phyloP scores from a whole-genome alignment of 2,888 invertebrate genomes.

The Drosophila mimica region DNA sequence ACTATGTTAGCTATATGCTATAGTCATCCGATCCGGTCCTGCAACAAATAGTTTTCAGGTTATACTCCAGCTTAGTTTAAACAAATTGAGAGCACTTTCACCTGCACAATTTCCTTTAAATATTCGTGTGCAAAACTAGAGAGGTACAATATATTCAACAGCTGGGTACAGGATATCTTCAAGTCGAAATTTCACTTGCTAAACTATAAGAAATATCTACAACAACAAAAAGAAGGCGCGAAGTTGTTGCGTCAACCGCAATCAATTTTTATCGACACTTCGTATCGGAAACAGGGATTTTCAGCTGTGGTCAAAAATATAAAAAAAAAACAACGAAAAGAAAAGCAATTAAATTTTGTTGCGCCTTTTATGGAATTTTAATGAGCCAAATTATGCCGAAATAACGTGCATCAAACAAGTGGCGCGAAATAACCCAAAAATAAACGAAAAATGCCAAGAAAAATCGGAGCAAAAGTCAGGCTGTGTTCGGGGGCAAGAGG shows the following conservation, averaged over 20 bases:
- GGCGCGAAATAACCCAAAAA: conserved; percentile 17
- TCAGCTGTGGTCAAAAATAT: conserved; percentile 2
- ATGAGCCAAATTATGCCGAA: conserved; percentile 68
- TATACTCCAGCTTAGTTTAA: not conserved
- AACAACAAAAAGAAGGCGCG: not conserved
- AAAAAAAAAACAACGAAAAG: not conserved
- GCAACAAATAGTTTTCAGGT: not conserved
- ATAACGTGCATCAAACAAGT: conserved; percentile 49
- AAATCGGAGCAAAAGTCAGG: conserved; percentile 22
- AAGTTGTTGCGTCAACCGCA: conserved; percentile 35
- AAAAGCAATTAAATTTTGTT: conserved; percentile 60
- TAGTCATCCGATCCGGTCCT: not conserved
- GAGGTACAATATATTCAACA: not conserved
- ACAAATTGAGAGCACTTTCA: not conserved
- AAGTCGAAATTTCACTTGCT: conserved; percentile 15
- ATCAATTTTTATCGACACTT: conserved; percentile 52
- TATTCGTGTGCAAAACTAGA: not conserved
- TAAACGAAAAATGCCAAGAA: not conserved
- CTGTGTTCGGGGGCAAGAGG: not conserved
- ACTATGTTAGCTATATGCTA: not conserved
- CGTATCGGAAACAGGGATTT: conserved; percentile 1
- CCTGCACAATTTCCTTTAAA: not conserved
- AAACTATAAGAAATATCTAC: conserved; percentile 18
- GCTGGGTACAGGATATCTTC: not conserved
- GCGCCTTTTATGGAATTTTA: conserved; percentile 69